Evolutionary conservation across 2,888 invertebrate species (phyloP).

Genomic region (Fragum fragum): DNA sequence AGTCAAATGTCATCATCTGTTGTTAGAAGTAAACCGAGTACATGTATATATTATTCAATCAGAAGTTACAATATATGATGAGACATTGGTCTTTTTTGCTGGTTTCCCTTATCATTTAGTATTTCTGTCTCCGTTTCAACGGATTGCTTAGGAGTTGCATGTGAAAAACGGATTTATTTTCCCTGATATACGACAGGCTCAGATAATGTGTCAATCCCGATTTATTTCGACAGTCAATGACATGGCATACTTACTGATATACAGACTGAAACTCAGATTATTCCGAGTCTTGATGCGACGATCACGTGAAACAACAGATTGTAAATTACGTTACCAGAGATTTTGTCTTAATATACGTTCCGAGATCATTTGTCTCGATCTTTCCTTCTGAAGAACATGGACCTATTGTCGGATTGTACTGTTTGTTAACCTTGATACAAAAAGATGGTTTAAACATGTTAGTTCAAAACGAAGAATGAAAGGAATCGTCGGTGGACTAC

Average conservation of each 20-base stretch:
- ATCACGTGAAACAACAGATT: constrained; percentile 3
- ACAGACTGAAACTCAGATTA: not conserved
- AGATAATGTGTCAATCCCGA: not conserved
- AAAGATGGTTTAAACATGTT: no score
- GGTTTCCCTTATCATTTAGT: not conserved
- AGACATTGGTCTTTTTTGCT: no score
- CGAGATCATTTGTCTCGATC: not conserved
- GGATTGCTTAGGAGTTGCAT: not conserved
- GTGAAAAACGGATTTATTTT: not conserved
- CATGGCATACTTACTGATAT: not conserved
- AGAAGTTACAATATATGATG: no score
- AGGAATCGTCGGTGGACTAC: no score
- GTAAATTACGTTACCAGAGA: not conserved
- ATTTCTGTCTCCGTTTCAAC: not conserved
- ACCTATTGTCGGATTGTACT: no score
- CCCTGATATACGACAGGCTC: not conserved
- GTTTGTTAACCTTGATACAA: no score
- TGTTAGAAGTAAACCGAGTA: no score
- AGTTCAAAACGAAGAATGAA: no score
- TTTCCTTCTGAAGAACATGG: no score
- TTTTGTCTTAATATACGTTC: not conserved
- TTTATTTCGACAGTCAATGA: not conserved
- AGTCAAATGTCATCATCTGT: no score
- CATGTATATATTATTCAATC: no score
- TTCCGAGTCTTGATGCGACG: not conserved